Base-by-base conservation (phyloP, 2,888 invertebrate genomes). In the Macropis europaea region DNA sequence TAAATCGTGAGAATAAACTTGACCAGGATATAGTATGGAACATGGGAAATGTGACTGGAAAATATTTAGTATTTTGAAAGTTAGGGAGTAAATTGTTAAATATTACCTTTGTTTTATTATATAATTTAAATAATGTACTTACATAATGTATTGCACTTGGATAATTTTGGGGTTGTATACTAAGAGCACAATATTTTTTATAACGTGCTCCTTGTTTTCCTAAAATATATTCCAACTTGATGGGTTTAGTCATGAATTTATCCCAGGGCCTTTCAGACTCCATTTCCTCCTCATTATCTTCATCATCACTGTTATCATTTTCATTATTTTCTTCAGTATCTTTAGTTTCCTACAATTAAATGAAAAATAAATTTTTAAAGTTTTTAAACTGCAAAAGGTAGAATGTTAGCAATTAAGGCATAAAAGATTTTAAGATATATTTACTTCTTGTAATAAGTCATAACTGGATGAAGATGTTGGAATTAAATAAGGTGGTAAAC, bases 81-180 rank as follows among this genome's bases (percentile, higher is more conserved):
- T 22, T 34, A n/a, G n/a, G n/a, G n/a, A n/a, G n/a, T 26, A 4
- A 26, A 47, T 45, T 47, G 7, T 38, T 40, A 19, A 28, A 45
- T 57, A 48, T 17, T 36, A 24, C 11, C n/a, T 13, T 38, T 38
- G n/a, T 38, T 57, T 22, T 19, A 19, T 26, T 40, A 63, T 13
- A 60, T 59, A 34, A n/a, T 13, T 52, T 34, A n/a, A 13, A 38
- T n/a, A 3, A 48, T 30, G 45, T 71, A 90, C 93, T 92, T 90
- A 95, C 95, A 88, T 95, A 93, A 90, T 97, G 96, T 4, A 96
- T 92, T 17, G 97, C 95, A 90, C 97, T 95, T 0, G 98, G 97
- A 91, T 94, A 97, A 86, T 96, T 96, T 90, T 98, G 97, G 0
- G 97, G 95, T 91, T 97, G 97, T 62, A 97, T 90, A 86, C 97